phyloP scores from a whole-genome alignment of 2,797 vertebrate genomes.

The Acanthopagrus latus region DNA sequence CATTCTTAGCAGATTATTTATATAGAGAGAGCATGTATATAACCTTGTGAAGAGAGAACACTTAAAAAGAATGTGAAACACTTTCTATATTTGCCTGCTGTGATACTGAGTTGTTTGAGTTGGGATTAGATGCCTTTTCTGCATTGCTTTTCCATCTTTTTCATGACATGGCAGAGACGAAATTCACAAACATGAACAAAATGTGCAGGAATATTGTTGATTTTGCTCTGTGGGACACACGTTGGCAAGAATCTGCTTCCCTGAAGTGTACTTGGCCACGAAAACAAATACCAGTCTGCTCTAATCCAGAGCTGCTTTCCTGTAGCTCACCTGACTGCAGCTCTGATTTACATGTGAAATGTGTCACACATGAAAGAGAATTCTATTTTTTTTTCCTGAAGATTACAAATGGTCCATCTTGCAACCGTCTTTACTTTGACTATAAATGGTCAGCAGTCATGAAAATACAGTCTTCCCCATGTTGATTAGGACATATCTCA shows the following conservation, averaged over 20 bases:
- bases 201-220: conserved; percentile 14
- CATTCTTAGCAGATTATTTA: conserved; percentile 34
- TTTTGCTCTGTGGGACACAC: conserved; percentile 24
- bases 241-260: not conserved
- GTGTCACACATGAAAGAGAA: not conserved
- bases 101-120: conserved; percentile 1
- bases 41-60: conserved; percentile 48
- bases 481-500: conserved; percentile 1
- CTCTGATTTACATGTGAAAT: conserved; percentile 11
- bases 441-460: not conserved
- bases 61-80: conserved; percentile 34
- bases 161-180: conserved; percentile 6
- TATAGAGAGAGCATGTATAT: not conserved
- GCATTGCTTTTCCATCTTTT: not conserved
- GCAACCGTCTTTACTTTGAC: conserved; percentile 4
- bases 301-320: conserved; percentile 4
- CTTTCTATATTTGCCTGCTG: conserved; percentile 11
- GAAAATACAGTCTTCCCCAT: not conserved
- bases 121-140: conserved; percentile 4
- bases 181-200: conserved; percentile 23
- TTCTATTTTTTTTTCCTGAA: not conserved
- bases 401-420: not conserved
- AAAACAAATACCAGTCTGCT: conserved; percentile 16
- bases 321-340: not conserved
- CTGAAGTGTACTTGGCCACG: conserved; percentile 26